phyloP scores from a whole-genome alignment of 2,888 invertebrate genomes.

The Euphydryas editha region DNA sequence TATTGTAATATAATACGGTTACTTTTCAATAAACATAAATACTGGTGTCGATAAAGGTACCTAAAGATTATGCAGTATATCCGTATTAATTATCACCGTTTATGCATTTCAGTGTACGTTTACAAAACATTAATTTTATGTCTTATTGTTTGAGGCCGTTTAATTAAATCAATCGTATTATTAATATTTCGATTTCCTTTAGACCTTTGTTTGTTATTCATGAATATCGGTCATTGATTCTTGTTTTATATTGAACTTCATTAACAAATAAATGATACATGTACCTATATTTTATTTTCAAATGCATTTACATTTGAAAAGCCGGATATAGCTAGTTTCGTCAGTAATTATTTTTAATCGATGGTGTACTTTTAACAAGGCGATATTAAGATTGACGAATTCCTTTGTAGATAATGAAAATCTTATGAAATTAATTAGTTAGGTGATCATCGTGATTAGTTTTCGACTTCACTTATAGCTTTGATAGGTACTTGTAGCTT shows the following conservation, averaged over 20 bases:
- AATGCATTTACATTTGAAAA: background rate
- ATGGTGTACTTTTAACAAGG: background rate
- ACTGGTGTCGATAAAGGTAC: background rate
- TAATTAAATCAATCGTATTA: conserved; percentile 60
- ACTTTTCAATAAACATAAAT: background rate
- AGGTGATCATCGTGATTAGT: background rate
- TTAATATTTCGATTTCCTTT: conserved; percentile 69
- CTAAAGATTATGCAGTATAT: conserved; percentile 4
- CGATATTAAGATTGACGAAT: background rate
- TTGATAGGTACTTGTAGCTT: too few species aligned
- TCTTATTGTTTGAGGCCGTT: conserved; percentile 38
- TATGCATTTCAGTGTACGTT: conserved; percentile 21
- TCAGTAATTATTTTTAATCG: background rate
- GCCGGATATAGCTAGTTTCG: conserved; percentile 1
- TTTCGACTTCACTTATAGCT: too few species aligned
- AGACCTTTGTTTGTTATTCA: conserved; percentile 50
- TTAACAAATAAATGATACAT: conserved; percentile 52
- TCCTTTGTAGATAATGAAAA: background rate
- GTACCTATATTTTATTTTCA: background rate
- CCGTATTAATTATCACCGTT: conserved; percentile 23
- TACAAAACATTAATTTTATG: conserved; percentile 35
- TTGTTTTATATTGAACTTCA: conserved; percentile 49
- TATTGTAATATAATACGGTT: background rate
- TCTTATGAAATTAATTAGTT: background rate
- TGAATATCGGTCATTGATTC: conserved; percentile 53